A percentile compares a stretch with the other conserved stretches of the same genome.
Evolutionary conservation across 2,797 vertebrate genomes (phyloP).

Genomic region (Scomberomorus guttatus): DNA sequence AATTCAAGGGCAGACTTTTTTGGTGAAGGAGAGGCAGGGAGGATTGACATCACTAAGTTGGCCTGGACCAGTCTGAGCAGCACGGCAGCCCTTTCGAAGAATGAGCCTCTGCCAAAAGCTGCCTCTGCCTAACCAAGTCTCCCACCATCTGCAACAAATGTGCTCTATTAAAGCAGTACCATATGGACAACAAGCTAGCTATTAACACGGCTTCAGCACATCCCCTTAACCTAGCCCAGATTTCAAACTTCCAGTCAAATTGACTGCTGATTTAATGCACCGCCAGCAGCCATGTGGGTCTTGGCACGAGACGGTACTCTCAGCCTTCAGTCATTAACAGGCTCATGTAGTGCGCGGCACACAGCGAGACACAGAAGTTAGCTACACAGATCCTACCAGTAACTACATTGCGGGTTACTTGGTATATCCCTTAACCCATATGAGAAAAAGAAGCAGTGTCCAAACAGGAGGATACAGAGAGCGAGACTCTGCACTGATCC

Average conservation of each 20-base stretch:
- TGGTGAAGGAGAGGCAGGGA: constrained; percentile 84
- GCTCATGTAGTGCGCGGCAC: constrained; percentile 58
- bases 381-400: constrained; percentile 51
- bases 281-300: constrained; percentile 89
- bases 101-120: constrained; percentile 89
- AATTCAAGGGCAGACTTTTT: constrained; percentile 87
- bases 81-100: constrained; percentile 86
- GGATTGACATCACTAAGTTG: constrained; percentile 82
- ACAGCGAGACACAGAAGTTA: constrained; percentile 66
- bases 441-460: constrained; percentile 27
- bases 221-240: constrained; percentile 90
- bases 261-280: constrained; percentile 92
- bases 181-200: constrained; percentile 97
- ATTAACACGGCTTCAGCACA: constrained; percentile 94
- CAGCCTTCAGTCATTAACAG: constrained; percentile 81
- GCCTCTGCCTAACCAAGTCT: constrained; percentile 91
- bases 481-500: constrained; percentile 27
- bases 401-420: constrained; percentile 59
- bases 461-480: constrained; percentile 28
- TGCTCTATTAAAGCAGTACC: constrained; percentile 96
- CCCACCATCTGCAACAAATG: constrained; percentile 97
- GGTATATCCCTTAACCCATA: constrained; percentile 38
- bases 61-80: constrained; percentile 72
- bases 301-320: constrained; percentile 84
- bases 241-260: constrained; percentile 93